Percentiles rank a stretch among this genome's conserved stretches.
Conservation (phyloP, 1,140 invertebrate species). For the Triops longicaudatus region DNA sequence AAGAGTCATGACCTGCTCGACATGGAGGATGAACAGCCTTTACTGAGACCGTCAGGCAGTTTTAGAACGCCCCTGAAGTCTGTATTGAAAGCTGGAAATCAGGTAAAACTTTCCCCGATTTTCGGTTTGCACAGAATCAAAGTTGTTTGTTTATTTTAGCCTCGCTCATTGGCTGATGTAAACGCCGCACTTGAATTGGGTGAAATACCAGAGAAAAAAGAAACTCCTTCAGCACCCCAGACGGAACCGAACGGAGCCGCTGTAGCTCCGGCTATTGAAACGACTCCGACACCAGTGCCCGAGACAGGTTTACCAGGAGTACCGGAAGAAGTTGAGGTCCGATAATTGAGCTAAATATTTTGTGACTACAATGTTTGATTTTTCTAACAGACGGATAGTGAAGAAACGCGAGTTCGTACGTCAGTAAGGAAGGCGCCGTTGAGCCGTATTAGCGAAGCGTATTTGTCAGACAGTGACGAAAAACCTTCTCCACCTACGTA, state of each 20-base stretch:
- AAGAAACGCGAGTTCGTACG: neutral
- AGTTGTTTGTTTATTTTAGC: slow-evolving; percentile 1
- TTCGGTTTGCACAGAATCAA: neutral
- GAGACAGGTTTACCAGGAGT: neutral
- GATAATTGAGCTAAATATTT: neutral
- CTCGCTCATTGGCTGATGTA: neutral
- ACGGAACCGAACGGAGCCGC: neutral
- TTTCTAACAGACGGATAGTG: neutral
- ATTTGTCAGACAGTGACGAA: slow-evolving; percentile 21
- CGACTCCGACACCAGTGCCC: neutral
- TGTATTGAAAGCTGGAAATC: slow-evolving; percentile 9
- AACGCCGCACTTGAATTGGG: neutral
- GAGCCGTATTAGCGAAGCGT: slow-evolving; percentile 23
- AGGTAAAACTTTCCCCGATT: neutral
- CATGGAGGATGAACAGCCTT: slow-evolving; percentile 32
- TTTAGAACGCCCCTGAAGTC: slow-evolving; percentile 25
- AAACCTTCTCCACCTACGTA: neutral
- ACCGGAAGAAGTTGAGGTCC: neutral
- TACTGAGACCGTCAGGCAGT: slow-evolving; percentile 31
- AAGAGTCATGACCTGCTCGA: slow-evolving; percentile 35
- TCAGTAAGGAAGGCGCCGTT: slow-evolving; percentile 22
- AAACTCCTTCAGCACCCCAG: neutral
- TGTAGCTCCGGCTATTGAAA: neutral
- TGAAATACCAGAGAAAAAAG: neutral
- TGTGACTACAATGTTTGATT: too few relatives aligned